Percentiles rank a stretch among this genome's conserved stretches.
phyloP scores from a whole-genome alignment of 2,797 vertebrate species.

The Coluber constrictor region DNA sequence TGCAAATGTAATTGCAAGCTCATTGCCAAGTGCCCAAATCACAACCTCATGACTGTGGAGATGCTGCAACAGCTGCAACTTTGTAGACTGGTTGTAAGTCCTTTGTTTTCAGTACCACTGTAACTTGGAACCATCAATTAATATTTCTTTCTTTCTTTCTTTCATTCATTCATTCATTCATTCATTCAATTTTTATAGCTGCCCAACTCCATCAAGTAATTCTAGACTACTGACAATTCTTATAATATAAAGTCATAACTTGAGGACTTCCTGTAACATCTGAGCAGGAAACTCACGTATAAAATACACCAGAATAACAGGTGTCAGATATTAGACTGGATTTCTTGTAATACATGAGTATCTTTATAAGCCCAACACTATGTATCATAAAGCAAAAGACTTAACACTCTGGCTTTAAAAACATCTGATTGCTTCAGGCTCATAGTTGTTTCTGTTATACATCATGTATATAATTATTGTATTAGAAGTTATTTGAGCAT shows the following conservation, averaged over 20 bases:
- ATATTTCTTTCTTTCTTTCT: background rate
- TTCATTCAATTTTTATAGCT: background rate
- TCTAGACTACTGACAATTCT: background rate
- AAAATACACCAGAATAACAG: background rate
- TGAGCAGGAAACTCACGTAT: background rate
- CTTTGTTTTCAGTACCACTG: background rate
- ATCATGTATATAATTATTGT: background rate
- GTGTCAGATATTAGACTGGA: background rate
- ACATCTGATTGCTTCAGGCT: background rate
- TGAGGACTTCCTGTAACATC: background rate
- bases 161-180: no score
- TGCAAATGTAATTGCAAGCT: background rate
- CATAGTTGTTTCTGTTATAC: background rate
- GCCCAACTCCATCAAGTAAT: background rate
- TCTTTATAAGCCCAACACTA: background rate
- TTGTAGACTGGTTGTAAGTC: background rate
- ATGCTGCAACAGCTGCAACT: background rate
- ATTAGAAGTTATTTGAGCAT: background rate
- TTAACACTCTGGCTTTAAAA: background rate
- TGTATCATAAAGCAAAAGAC: background rate
- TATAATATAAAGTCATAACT: background rate
- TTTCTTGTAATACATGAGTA: background rate
- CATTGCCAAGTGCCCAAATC: background rate
- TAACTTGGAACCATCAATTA: background rate
- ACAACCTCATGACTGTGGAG: background rate